Evolutionary conservation across 2,113 vertebrate species (phyloP), one percentile per base, ranked within the genome.

Genomic region (Oreocharis arfaki): DNA sequence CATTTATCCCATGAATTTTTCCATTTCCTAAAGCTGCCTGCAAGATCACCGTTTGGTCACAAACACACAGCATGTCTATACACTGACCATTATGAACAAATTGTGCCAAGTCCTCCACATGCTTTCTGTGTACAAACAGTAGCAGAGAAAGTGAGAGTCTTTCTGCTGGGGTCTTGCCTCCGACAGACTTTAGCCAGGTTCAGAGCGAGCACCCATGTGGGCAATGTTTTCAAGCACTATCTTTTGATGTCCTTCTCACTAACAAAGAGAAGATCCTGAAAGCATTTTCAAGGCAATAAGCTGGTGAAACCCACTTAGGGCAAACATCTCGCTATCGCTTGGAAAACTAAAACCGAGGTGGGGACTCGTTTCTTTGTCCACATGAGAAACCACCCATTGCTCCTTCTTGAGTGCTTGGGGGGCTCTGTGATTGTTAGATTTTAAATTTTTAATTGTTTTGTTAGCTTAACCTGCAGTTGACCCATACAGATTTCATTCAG

Each of bases 401-500:
- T 61, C 52, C 65, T 96, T 82, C 77, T 94, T 19, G 53, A 96
- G 94, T 95, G 84, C 94, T 90, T 32, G 16, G 86, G 91, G 93
- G 85, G 87, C 93, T 96, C 94, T 92, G 90, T 15, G 32, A 95
- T 96, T 89, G 91, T 93, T 97, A 74, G 82, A 91, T 96, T 97
- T 92, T 98, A 97, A 97, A 97, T 97, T 97, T 98, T 98, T 98
- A 96, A 97, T 98, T 97, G 91, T 97, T 98, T 95, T 96, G 85
- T 98, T 98, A 97, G 95, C 95, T 97, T 97, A 98, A 97, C 97
- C 98, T 98, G 96, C 97, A 96, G 96, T 68, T 98, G 98, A 98
- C 97, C 98, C 96, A 69, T 97, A 87, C 94, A 77, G 90, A 97
- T 97, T 98, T 98, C 93, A 96, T 97, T 96, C 95, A 89, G 94